Percentiles rank a stretch among this genome's conserved stretches.
phyloP scores from a whole-genome alignment of 2,113 vertebrate genomes.

The Mesitornis unicolor region DNA sequence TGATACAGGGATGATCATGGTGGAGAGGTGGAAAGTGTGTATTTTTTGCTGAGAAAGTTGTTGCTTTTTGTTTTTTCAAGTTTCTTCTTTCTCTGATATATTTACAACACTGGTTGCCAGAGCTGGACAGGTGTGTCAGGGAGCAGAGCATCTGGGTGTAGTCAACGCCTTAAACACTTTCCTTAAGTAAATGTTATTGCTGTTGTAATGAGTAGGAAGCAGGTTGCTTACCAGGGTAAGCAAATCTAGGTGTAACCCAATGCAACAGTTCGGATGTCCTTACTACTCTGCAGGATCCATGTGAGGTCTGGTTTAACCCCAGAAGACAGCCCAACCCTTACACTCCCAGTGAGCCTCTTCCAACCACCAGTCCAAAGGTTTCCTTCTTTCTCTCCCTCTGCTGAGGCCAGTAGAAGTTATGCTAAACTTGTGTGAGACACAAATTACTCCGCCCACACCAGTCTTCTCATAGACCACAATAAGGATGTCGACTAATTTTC shows the following conservation, averaged over 20 bases:
- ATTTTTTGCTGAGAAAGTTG: neutral
- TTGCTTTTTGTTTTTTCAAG: neutral
- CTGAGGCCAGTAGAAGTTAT: neutral
- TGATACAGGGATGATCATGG: neutral
- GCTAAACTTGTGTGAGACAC: rapidly evolving
- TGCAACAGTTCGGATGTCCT: neutral
- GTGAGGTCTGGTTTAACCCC: neutral
- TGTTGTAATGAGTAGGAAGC: neutral
- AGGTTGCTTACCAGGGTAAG: neutral
- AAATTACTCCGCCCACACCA: neutral
- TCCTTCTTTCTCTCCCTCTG: neutral
- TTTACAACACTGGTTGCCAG: neutral
- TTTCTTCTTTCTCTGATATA: neutral
- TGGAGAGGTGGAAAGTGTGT: neutral
- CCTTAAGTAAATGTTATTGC: neutral
- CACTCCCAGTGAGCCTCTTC: neutral
- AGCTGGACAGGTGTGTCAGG: neutral
- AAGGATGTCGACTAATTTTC: neutral
- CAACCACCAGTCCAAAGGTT: neutral
- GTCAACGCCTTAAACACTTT: neutral
- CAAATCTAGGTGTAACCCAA: neutral
- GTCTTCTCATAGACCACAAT: neutral
- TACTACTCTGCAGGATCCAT: neutral
- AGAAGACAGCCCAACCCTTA: neutral
- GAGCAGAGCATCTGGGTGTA: neutral